Base-by-base conservation (phyloP, 2,113 vertebrate genomes). In the Elaphurus davidianus region DNA sequence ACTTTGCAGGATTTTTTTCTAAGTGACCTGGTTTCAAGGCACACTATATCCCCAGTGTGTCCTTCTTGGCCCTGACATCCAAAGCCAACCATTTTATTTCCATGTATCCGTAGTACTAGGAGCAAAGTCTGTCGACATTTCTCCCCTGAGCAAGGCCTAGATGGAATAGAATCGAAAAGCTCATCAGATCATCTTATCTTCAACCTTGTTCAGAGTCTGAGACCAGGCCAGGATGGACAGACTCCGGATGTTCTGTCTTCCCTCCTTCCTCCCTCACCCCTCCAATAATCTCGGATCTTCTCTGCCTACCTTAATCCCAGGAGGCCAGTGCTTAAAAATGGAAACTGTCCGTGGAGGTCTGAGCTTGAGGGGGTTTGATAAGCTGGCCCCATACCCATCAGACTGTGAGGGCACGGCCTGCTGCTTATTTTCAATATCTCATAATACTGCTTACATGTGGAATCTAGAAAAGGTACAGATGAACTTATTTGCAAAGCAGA, bases 11-110 rank as follows among this genome's bases (percentile, higher is more conserved):
- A 40, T 3, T 45, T 64, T 85, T 97, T 93, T 15, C 95, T 52
- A 92, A 74, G 79, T 81, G 94, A 95, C 79, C 93, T 92, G 14
- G 94, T 97, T 97, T 97, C 84, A 95, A 85, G 79, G 43, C 45
- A 25, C 54, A 67, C 27, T 3, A 9, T 95, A 90, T 95, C 76
- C 94, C 62, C 40, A 79, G 78, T 4, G 52, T 13, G 67, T 8
- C n/a, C 78, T 94, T 93, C 47, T 59, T 60, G 60, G 57, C 71
- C 30, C 47, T 71, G 62, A 33, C 30, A 67, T 55, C n/a, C n/a
- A 17, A n/a, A 2, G 23, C 47, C 74, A 95, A 43, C 16, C 57
- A 86, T 92, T 90, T 88, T 78, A 84, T 96, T 97, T 93, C 84
- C 59, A 40, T 79, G n/a, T 28, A 87, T 76, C 79, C 14, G 9